Base-by-base conservation (phyloP, 2,113 vertebrate genomes). In the Lates calcarifer region DNA sequence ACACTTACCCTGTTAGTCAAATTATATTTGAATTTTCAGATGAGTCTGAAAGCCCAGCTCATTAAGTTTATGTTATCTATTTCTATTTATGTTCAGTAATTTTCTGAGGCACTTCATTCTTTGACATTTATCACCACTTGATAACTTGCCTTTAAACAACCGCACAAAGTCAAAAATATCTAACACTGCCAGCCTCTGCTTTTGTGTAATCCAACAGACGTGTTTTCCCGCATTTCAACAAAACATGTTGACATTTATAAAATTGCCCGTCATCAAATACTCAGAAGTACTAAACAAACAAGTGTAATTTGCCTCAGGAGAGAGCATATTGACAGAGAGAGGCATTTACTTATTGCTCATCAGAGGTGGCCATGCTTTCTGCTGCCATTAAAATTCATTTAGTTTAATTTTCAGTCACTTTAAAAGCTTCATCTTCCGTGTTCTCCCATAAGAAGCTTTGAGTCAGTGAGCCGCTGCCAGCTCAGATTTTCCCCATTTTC, bases 401-500 rank as follows among this genome's bases (percentile, higher is more conserved):
- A 20, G 12, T 70, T 67, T 64, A 24, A 71, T 85, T 75, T 79
- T 81, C 20, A 24, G 51, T 83, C 64, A 41, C 43, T 83, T 74
- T 77, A 56, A 85, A 61, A 53, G 66, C 73, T 55, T 71, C 47
- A 33, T 79, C 49, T 67, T 74, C 69, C 14, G 6, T 62, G 35
- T 83, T 81, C 62, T 63, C 18, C 64, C 57, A 47, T 90, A 86
- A 91, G 90, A 81, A 77, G 82, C 91, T 89, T 90, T 90, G 51
- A 84, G 78, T 68, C 68, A 35, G 22, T 55, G 53, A 82, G 81
- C 64, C 15, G 70, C 86, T 83, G 84, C 81, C 84, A 82, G 77
- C 74, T 86, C 79, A 61, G 79, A 83, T 86, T 86, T 82, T 43
- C 56, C 70, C 75, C 49, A n/a, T 74, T 89, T 85, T 79, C 77